Evolutionary conservation across 2,797 vertebrate genomes (phyloP).

Genomic region (Rhabdomys pumilio): DNA sequence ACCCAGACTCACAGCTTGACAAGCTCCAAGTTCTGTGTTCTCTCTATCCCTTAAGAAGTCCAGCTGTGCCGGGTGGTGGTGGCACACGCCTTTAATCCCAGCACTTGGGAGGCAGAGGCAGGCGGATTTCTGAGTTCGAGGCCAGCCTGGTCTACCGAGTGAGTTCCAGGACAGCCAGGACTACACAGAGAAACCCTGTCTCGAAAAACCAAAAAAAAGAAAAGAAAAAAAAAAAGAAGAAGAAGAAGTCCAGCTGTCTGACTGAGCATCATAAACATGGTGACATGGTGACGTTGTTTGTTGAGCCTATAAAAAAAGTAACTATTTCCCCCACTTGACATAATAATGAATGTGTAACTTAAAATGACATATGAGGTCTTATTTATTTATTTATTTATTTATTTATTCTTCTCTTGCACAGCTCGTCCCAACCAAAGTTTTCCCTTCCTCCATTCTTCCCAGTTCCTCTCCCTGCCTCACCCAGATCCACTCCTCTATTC

Average conservation of each 20-base stretch:
- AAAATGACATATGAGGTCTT: conserved; percentile 41
- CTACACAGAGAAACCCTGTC: no score
- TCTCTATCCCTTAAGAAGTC: neutral
- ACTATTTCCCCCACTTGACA: conserved; percentile 9
- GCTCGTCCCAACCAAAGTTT: neutral
- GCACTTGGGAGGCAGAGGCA: no score
- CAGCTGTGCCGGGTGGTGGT: neutral
- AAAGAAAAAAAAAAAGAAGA: no score
- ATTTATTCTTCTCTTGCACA: neutral
- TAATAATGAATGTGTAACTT: conserved; percentile 48
- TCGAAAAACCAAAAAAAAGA: no score
- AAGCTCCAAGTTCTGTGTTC: neutral
- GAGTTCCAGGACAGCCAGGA: no score
- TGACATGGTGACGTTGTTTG: neutral
- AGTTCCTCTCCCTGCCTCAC: neutral
- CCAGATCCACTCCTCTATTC: neutral
- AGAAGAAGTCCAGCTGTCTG: neutral
- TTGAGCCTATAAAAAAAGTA: conserved; percentile 18
- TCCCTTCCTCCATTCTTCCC: neutral
- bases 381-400: conserved; percentile 5
- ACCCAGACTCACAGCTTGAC: neutral
- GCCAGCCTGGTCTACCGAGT: no score
- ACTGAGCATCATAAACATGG: neutral
- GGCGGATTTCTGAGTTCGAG: no score
- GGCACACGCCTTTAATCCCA: no score